phyloP scores from a whole-genome alignment of 2,888 invertebrate genomes.

The Ernsta delagoae region DNA sequence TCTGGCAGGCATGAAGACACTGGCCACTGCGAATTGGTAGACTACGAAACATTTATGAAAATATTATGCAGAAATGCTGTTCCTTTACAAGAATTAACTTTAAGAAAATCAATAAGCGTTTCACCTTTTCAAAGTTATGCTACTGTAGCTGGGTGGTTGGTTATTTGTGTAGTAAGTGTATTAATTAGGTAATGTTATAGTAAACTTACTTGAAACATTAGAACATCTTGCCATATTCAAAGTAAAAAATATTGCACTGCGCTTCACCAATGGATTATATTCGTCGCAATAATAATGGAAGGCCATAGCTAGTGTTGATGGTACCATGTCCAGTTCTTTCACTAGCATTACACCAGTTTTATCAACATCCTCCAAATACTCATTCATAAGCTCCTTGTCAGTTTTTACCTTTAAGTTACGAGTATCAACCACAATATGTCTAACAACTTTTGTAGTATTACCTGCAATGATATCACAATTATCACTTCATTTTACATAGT shows the following conservation, averaged over 20 bases:
- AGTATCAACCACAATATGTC: constrained; percentile 60
- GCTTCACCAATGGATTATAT: constrained; percentile 71
- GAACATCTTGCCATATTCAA: constrained; percentile 67
- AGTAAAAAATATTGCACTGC: constrained; percentile 77
- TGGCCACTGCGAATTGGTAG: too few relatives aligned
- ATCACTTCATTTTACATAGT: not conserved
- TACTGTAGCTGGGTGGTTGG: too few relatives aligned
- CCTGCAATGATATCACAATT: constrained; percentile 52
- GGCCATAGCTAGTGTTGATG: constrained; percentile 74
- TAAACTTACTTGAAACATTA: constrained; percentile 51
- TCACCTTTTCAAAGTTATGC: too few relatives aligned
- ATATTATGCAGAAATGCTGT: too few relatives aligned
- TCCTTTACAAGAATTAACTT: too few relatives aligned
- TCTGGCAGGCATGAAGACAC: too few relatives aligned
- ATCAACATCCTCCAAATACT: constrained; percentile 59
- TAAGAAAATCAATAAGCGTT: too few relatives aligned
- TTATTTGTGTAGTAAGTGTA: too few relatives aligned
- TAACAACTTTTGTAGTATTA: constrained; percentile 56
- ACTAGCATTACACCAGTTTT: constrained; percentile 72
- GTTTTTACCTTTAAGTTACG: constrained; percentile 57
- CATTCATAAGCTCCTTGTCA: constrained; percentile 64
- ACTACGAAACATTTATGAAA: too few relatives aligned
- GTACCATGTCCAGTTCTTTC: constrained; percentile 64
- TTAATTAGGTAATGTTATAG: not conserved
- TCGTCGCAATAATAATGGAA: constrained; percentile 82